Evolutionary conservation across 2,888 invertebrate species (phyloP).

Genomic region (Troilus luridus): DNA sequence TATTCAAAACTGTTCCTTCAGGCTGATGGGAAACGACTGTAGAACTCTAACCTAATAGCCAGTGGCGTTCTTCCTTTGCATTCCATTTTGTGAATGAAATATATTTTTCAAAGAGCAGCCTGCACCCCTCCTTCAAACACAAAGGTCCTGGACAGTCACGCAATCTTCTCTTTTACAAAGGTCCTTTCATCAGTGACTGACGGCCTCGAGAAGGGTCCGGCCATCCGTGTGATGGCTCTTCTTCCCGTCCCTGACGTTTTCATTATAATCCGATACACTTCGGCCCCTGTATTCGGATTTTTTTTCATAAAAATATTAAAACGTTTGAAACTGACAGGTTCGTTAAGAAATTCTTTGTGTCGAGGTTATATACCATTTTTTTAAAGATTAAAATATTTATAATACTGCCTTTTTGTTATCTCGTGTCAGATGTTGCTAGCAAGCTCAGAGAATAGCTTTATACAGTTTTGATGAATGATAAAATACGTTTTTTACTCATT

Average conservation of each 20-base stretch:
- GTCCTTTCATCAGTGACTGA: background rate
- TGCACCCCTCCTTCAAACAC: background rate
- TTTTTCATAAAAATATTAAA: background rate
- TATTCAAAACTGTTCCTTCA: background rate
- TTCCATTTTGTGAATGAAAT: background rate
- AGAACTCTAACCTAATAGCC: background rate
- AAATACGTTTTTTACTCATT: no score
- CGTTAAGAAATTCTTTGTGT: no score
- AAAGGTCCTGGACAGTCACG: background rate
- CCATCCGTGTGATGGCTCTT: background rate
- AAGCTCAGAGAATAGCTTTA: no score
- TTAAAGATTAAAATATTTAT: no score
- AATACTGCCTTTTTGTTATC: no score
- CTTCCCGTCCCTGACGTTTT: slow-evolving; percentile 6
- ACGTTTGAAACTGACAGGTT: background rate
- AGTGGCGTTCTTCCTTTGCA: background rate
- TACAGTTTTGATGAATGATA: no score
- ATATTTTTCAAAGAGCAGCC: background rate
- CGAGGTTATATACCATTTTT: no score
- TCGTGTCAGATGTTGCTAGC: no score
- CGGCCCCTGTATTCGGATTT: background rate
- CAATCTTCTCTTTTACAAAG: slow-evolving; percentile 10
- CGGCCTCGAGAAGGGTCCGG: background rate
- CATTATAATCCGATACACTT: slow-evolving; percentile 7
- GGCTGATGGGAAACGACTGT: background rate